Evolutionary conservation across 2,888 invertebrate genomes (phyloP), one percentile per base, ranked within the genome.

Genomic region (Macrophya alboannulata): DNA sequence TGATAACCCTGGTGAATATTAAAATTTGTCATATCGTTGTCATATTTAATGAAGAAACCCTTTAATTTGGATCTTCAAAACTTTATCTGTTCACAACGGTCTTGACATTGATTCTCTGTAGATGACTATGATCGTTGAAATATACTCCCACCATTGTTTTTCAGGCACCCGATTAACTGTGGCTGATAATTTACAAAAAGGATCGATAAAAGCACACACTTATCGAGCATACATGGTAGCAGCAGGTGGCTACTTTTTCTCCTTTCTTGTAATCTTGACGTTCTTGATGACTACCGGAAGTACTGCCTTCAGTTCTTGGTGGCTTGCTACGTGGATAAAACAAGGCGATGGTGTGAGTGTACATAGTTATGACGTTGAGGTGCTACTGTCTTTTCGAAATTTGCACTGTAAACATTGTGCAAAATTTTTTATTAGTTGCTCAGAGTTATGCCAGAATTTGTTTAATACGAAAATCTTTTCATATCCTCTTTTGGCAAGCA

Each of bases 241-340:
- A 85, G 94, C 94, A 8, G 95, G 95, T 31, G 95, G 95, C 8
- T 94, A 92, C 85, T 85, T 94, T 0, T 87, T 94, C 0, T 89
- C 93, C 62, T 87, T 93, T 65, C 89, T 94, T 45, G 92, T 95
- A 15, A 88, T 95, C 37, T 55, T 93, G 0, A 92, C 91, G 59
- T 95, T 95, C 87, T 89, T 94, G 5, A 40, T 95, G 55, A 95
- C 95, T 87, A 94, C 95, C 48, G 94, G 94, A 9, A 93, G 94
- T 12, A 94, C 94, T 31, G 94, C 95, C 1, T 95, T 95, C 89
- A 95, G 95, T 77, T 95, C 95, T 77, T 95, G 95, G 94, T 96
- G 96, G 95, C 92, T 96, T 8, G 94, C 95, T 4, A 91, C 93
- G 85, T 96, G 96, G 96, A 91, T 94, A 51, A 92, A 93, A 79